These are phyloP conservation scores for Oreocharis arfaki DNA, from an alignment of 2,113 vertebrate genomes.

Conservation along the genomic window DNA sequence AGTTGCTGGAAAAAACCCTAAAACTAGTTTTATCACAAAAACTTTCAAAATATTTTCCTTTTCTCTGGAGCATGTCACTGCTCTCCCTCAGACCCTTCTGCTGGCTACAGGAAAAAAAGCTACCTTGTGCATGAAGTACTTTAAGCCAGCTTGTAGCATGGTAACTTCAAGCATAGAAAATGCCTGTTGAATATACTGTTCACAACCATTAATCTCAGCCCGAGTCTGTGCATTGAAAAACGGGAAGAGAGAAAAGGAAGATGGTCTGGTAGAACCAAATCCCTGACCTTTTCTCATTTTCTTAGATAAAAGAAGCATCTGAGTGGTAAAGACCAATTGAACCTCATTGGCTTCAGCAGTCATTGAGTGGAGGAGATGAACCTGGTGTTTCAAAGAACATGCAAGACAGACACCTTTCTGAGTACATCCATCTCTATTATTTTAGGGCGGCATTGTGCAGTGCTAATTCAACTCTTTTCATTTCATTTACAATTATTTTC, in stretches of 20 bases:
- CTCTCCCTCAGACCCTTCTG: not conserved
- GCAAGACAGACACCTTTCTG: not conserved
- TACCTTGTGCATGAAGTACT: not conserved
- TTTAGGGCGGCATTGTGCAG: not conserved
- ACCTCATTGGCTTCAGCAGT: not conserved
- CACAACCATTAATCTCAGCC: not conserved
- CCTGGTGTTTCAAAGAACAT: not conserved
- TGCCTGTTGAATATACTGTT: not conserved
- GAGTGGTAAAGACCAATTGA: not conserved
- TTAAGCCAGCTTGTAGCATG: not conserved
- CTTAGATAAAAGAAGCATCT: not conserved
- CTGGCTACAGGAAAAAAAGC: not conserved
- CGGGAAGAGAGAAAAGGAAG: not conserved
- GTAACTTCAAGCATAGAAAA: not conserved
- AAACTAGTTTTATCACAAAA: not conserved
- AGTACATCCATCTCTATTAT: not conserved
- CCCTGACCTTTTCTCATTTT: not conserved
- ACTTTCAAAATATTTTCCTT: not conserved
- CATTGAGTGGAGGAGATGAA: not conserved
- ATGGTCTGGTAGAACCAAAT: not conserved
- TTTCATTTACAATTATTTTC: conserved; percentile 25
- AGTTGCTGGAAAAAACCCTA: not conserved
- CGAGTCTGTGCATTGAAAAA: not conserved
- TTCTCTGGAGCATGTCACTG: not conserved
- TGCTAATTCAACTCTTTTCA: conserved; percentile 13